phyloP scores from a whole-genome alignment of 2,888 invertebrate species.

The Apodemia mormo region DNA sequence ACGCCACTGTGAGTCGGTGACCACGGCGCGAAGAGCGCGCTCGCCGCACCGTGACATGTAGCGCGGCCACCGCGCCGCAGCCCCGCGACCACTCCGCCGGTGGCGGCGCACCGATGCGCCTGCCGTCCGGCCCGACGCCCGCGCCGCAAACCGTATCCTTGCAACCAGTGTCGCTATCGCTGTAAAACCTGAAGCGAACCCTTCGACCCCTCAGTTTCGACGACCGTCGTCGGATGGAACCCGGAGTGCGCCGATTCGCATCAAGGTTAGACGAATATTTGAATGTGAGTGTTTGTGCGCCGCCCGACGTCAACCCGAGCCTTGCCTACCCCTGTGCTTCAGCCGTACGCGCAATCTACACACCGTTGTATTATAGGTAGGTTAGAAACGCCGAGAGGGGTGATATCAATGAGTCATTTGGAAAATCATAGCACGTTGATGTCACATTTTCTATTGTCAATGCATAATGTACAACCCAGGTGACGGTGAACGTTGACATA shows the following conservation, averaged over 20 bases:
- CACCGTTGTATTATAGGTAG: constrained; percentile 61
- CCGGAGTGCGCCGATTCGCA: constrained; percentile 81
- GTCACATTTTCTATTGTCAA: constrained; percentile 15
- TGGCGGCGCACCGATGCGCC: constrained; percentile 78
- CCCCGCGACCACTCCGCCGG: constrained; percentile 75
- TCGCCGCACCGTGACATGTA: constrained; percentile 79
- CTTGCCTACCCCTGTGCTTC: constrained; percentile 60
- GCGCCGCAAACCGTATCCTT: constrained; percentile 57
- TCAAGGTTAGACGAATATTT: constrained; percentile 80
- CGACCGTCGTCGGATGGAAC: constrained; percentile 79
- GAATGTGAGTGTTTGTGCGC: constrained; percentile 78
- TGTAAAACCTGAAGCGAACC: constrained; percentile 70
- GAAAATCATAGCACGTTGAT: constrained; percentile 27
- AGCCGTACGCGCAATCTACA: constrained; percentile 64
- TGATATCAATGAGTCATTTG: constrained; percentile 60
- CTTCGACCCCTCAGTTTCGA: constrained; percentile 72
- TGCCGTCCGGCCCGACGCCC: constrained; percentile 70
- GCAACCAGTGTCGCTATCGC: constrained; percentile 58
- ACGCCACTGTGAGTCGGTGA: constrained; percentile 80
- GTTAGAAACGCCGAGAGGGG: constrained; percentile 59
- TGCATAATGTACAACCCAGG: constrained; percentile 9
- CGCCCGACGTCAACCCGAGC: constrained; percentile 56
- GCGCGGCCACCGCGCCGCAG: constrained; percentile 67
- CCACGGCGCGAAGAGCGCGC: constrained; percentile 78
- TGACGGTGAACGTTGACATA: constrained; percentile 4